Base-by-base conservation (phyloP, 2,113 vertebrate species). In the Noctilio leporinus region DNA sequence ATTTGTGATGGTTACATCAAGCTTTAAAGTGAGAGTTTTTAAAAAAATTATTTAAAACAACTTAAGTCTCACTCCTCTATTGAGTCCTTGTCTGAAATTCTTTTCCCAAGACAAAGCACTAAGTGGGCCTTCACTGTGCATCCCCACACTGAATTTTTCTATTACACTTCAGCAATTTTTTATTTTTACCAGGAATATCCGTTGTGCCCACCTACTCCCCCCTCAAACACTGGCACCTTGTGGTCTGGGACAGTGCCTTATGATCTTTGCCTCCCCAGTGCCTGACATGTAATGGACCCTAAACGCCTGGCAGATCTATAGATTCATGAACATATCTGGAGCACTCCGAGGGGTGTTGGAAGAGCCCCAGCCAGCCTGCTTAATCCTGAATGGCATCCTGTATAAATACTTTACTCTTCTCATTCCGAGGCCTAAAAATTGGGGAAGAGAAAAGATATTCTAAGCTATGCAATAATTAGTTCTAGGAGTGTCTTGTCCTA, bases 401-500 rank as follows among this genome's bases (percentile, higher is more conserved):
- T 28, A 47, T 69, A 73, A 90, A 96, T 85, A 43, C 49, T 70
- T 53, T 47, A 22, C 30, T 57, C 28, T 91, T 88, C 26, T 89
- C 69, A 81, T 91, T 72, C 35, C 62, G 73, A 2, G 55, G 16
- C 70, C n/a, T 81, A 73, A 93, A 96, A 86, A 85, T 59, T 70
- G 2, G 12, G 59, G 49, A 35, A 87, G 76, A 86, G 40, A 92
- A 92, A 92, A 91, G 57, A 91, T 84, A 95, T 82, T 92, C 55
- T 78, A 78, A 95, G 53, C 59, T 35, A 69, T 35, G 7, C 81
- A 86, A 78, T 78, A 49, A 95, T 96, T 82, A 88, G 95, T 86
- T 96, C 88, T 91, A 6, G 94, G 85, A 95, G 88, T 82, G 67
- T 86, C 90, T 96, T 91, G 86, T 95, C 95, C 88, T 83, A 35